Evolutionary conservation across 2,113 vertebrate genomes (phyloP).

Genomic region (Lutjanus erythropterus): DNA sequence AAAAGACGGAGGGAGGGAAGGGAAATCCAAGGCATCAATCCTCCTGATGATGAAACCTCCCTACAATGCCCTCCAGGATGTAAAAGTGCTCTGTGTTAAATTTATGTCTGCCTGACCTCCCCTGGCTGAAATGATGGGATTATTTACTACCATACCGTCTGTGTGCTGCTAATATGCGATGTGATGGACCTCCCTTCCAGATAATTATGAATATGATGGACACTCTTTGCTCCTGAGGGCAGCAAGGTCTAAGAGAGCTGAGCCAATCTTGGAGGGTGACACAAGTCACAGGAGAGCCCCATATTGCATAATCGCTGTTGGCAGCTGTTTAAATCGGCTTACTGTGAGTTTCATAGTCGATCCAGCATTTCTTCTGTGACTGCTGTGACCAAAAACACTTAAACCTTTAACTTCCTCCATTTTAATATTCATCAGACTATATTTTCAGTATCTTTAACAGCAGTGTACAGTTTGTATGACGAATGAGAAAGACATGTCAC

Average conservation of each 20-base stretch:
- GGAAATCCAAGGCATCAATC: conserved; percentile 54
- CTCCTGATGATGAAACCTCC: conserved; percentile 69
- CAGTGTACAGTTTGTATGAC: not conserved
- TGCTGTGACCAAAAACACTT: conserved; percentile 23
- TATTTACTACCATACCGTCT: conserved; percentile 71
- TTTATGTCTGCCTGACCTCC: conserved; percentile 70
- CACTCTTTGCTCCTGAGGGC: conserved; percentile 62
- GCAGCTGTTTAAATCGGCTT: conserved; percentile 72
- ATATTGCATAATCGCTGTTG: conserved; percentile 67
- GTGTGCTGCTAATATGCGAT: conserved; percentile 63
- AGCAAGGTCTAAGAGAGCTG: conserved; percentile 61
- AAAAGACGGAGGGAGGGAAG: conserved; percentile 9
- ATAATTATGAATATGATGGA: conserved; percentile 75
- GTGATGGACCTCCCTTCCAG: conserved; percentile 62
- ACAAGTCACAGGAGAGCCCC: conserved; percentile 63
- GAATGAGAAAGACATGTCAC: not conserved
- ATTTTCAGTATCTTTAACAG: not conserved
- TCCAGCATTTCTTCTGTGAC: conserved; percentile 19
- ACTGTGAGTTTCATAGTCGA: conserved; percentile 41
- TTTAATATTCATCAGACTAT: not conserved
- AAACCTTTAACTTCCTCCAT: conserved; percentile 19
- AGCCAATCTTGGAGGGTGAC: conserved; percentile 69
- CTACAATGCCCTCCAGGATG: conserved; percentile 63
- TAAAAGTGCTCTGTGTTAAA: conserved; percentile 68
- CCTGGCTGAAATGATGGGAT: conserved; percentile 71